Percentiles rank a stretch among this genome's conserved stretches.
Conservation (phyloP, 2,888 invertebrate genomes). For the Metopia argyrocephala region DNA sequence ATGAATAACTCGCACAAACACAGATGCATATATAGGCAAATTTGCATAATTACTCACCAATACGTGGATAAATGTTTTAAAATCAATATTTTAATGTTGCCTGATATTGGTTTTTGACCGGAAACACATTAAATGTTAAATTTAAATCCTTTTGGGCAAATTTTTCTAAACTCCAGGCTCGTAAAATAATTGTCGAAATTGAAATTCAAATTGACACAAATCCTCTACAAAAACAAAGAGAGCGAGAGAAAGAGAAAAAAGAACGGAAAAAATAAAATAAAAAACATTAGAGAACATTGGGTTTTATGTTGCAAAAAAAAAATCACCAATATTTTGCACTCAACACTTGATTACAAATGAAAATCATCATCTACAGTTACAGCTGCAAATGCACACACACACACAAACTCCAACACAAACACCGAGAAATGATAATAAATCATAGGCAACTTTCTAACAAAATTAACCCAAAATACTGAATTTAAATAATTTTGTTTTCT, state of each 20-base stretch:
- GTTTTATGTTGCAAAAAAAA: neutral
- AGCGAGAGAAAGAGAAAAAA: neutral
- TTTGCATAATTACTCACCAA: neutral
- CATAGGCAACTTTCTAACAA: slow-evolving; percentile 5
- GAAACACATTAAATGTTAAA: too few relatives aligned
- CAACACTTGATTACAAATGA: neutral
- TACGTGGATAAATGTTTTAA: slow-evolving; percentile 54
- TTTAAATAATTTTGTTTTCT: too few relatives aligned
- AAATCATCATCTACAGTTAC: neutral
- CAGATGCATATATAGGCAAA: neutral
- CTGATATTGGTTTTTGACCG: too few relatives aligned
- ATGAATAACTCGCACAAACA: neutral
- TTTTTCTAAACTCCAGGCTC: neutral
- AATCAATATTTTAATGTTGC: slow-evolving; percentile 49
- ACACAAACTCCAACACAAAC: neutral
- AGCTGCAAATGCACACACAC: too few relatives aligned
- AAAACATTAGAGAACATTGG: neutral
- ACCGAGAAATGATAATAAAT: neutral
- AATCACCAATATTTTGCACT: neutral
- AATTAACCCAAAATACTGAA: slow-evolving; percentile 27
- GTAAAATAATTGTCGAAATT: neutral
- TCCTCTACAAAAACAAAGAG: neutral
- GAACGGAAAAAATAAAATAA: neutral
- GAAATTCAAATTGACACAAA: neutral
- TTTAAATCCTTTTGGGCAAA: too few relatives aligned